phyloP scores from a whole-genome alignment of 2,113 vertebrate genomes.

The Forbesichthys papilliferus region DNA sequence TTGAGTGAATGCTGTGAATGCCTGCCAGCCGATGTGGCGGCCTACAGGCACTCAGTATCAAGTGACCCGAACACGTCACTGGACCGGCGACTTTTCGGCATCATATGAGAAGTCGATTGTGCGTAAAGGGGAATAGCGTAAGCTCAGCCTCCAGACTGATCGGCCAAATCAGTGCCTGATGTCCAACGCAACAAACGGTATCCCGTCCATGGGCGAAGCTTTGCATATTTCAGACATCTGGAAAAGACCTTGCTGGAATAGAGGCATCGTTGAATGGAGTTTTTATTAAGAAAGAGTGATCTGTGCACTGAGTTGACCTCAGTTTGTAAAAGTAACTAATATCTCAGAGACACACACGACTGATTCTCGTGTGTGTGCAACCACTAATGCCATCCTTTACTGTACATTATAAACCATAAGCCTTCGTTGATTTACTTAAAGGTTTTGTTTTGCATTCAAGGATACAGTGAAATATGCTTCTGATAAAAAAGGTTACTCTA shows the following conservation, averaged over 20 bases:
- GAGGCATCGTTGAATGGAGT: slow-evolving; percentile 25
- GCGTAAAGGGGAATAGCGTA: slow-evolving; percentile 44
- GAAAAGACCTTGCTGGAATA: slow-evolving; percentile 47
- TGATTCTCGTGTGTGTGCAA: slow-evolving; percentile 27
- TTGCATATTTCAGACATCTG: slow-evolving; percentile 58
- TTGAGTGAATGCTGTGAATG: neutral
- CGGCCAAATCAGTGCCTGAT: slow-evolving; percentile 58
- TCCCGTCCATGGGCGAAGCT: slow-evolving; percentile 39
- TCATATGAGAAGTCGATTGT: slow-evolving; percentile 58
- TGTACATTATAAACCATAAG: neutral
- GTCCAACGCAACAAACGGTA: slow-evolving; percentile 46
- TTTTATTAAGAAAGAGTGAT: slow-evolving; percentile 45
- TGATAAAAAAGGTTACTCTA: too few relatives aligned
- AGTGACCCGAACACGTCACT: slow-evolving; percentile 25
- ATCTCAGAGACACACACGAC: slow-evolving; percentile 27
- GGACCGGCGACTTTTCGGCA: slow-evolving; percentile 26
- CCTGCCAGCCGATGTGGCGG: slow-evolving; percentile 11
- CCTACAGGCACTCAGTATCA: slow-evolving; percentile 9
- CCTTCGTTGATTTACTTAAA: neutral
- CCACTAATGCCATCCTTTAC: slow-evolving; percentile 13
- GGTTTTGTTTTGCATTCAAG: neutral
- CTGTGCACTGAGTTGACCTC: slow-evolving; percentile 38
- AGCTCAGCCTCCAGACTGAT: slow-evolving; percentile 40
- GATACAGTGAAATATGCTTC: neutral
- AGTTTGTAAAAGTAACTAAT: slow-evolving; percentile 24